Evolutionary conservation across 2,888 invertebrate genomes (phyloP), one percentile per base, ranked within the genome.

Genomic region (Anticlea derivata): DNA sequence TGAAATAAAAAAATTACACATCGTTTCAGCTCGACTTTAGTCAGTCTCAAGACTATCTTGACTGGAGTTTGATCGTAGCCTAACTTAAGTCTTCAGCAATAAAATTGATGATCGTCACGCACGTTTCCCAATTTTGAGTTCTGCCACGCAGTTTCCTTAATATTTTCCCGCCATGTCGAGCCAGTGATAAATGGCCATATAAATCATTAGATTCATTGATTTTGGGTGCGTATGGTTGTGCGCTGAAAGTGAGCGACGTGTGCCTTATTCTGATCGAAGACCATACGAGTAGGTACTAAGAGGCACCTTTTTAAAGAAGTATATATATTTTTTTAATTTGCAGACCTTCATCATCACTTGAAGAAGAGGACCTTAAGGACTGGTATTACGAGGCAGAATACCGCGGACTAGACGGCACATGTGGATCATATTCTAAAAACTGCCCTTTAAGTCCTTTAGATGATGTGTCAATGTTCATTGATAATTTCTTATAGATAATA

Each of bases 271-370:
- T 22, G 17, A 37, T 23, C n/a, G 22, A 38, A 24, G 30, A 40
- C 17, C 11, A 17, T 17, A 3, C 4, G 17, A 17, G 17, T 3
- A 17, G n/a, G n/a, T n/a, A n/a, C n/a, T n/a, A n/a, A n/a, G n/a
- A n/a, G n/a, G n/a, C n/a, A n/a, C n/a, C n/a, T n/a, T n/a, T n/a
- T n/a, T n/a, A n/a, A n/a, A n/a, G n/a, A n/a, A n/a, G n/a, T n/a
- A n/a, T n/a, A n/a, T n/a, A n/a, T n/a, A n/a, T n/a, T n/a, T n/a
- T 11, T 24, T 8, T 39, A 4, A 20, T 12, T 84, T 83, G 12
- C 80, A 94, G 94, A n/a, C 94, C 93, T 27, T 93, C 93, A 43
- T 82, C 92, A 11, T 93, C 94, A 7, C 80, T 83, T 50, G 64
- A 73, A 40, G 88, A 87, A 71, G 92, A 93, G 54, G 81, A 87